phyloP scores from a whole-genome alignment of 1,140 invertebrate species.

The Drosophila hydei region DNA sequence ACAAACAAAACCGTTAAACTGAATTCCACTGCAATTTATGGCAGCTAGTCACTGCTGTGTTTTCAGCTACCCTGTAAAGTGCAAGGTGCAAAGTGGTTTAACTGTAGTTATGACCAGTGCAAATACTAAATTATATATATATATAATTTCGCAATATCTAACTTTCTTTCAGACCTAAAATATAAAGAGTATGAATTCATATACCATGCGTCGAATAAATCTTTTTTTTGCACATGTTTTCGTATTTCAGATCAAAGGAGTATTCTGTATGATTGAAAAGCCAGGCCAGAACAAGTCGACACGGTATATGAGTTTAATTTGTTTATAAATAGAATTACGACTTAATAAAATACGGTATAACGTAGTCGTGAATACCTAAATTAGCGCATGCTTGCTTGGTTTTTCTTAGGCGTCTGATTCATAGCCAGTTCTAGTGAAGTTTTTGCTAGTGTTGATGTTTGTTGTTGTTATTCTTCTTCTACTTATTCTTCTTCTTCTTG shows the following conservation, averaged over 20 bases:
- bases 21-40: constrained; percentile 70
- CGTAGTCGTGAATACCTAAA: neutral
- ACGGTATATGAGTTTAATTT: neutral
- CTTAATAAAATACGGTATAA: neutral
- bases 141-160: too few relatives aligned
- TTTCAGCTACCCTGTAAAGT: constrained; percentile 1
- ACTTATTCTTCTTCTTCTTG: constrained; percentile 31
- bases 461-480: constrained; percentile 1
- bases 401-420: constrained; percentile 59
- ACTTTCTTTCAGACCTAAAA: too few relatives aligned
- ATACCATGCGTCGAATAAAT: too few relatives aligned
- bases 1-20: constrained; percentile 72
- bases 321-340: neutral
- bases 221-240: too few relatives aligned
- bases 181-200: too few relatives aligned
- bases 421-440: constrained; percentile 72
- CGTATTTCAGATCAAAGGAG: too few relatives aligned
- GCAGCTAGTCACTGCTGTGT: constrained; percentile 1
- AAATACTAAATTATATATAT: too few relatives aligned
- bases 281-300: too few relatives aligned
- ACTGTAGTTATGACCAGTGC: too few relatives aligned
- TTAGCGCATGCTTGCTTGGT: constrained; percentile 1
- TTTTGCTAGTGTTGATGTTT: constrained; percentile 55
- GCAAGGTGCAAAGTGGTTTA: neutral
- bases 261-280: too few relatives aligned